Percentiles rank a stretch among this genome's conserved stretches.
phyloP scores from a whole-genome alignment of 2,888 invertebrate species.

The Amphipyra berbera region DNA sequence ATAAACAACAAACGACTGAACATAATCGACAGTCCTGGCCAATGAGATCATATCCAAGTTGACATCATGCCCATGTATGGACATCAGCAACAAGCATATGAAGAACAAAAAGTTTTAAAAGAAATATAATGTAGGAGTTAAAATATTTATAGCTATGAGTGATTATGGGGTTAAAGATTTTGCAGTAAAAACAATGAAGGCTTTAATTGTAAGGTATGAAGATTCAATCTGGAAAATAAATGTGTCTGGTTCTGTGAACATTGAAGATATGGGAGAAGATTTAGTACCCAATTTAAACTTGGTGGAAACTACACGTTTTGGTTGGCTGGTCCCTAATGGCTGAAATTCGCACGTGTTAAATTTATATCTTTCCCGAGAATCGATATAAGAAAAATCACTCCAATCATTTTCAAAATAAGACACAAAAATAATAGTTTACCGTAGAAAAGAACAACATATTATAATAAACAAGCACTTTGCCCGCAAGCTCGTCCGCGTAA shows the following conservation, averaged over 20 bases:
- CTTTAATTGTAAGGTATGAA: slow-evolving; percentile 39
- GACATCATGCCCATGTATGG: slow-evolving; percentile 66
- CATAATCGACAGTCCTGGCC: slow-evolving; percentile 30
- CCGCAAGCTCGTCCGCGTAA: too few species aligned
- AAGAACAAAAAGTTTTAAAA: slow-evolving; percentile 45
- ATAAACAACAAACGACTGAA: slow-evolving; percentile 46
- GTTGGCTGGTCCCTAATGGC: too few species aligned
- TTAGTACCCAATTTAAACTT: slow-evolving; percentile 19
- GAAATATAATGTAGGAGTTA: slow-evolving; percentile 47
- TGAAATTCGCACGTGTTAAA: too few species aligned
- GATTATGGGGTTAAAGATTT: slow-evolving; percentile 12
- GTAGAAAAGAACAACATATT: too few species aligned
- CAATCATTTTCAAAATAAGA: too few species aligned
- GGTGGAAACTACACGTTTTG: too few species aligned
- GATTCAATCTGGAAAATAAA: slow-evolving; percentile 41
- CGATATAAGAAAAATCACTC: too few species aligned
- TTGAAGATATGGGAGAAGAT: slow-evolving; percentile 21
- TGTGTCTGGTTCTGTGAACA: slow-evolving; percentile 8
- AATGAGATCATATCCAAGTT: slow-evolving; percentile 64
- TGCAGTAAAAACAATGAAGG: slow-evolving; percentile 39
- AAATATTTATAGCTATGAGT: slow-evolving; percentile 35
- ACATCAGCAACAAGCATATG: slow-evolving; percentile 28
- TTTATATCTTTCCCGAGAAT: too few species aligned
- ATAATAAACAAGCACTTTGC: too few species aligned
- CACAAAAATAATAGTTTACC: too few species aligned